Percentiles rank a stretch among this genome's conserved stretches.
Conservation (phyloP, 2,113 vertebrate genomes). For the Plecotus auritus region DNA sequence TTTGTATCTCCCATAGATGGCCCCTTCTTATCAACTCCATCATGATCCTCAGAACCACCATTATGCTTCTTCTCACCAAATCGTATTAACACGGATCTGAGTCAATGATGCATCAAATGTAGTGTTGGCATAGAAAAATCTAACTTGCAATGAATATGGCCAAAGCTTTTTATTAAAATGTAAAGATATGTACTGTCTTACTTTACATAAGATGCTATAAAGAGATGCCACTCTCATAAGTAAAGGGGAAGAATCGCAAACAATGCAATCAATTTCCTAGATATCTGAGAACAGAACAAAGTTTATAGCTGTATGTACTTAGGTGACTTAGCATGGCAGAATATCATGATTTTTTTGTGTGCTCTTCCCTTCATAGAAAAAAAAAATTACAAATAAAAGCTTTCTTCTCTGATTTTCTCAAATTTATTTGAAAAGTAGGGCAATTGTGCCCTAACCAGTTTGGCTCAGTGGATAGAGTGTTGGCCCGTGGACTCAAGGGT, state of each 20-base stretch:
- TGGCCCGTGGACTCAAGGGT: no score
- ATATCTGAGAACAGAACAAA: not conserved
- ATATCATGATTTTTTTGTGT: not conserved
- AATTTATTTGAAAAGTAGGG: not conserved
- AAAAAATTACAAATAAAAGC: not conserved
- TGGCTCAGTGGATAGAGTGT: no score
- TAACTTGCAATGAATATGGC: not conserved
- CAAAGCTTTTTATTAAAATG: conserved; percentile 11
- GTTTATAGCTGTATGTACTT: not conserved
- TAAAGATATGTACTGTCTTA: not conserved
- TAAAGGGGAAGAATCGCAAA: not conserved
- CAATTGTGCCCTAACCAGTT: no score
- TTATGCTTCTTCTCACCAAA: not conserved
- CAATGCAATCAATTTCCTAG: not conserved
- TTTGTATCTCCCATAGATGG: not conserved
- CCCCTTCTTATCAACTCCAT: not conserved
- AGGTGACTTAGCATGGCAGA: not conserved
- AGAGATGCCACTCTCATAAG: not conserved
- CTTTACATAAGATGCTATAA: not conserved
- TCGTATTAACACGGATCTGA: not conserved
- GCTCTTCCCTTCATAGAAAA: not conserved
- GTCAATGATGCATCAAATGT: not conserved
- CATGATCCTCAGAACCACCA: not conserved
- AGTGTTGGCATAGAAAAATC: not conserved
- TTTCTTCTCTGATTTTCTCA: not conserved